phyloP scores from a whole-genome alignment of 2,888 invertebrate species.

The Cerceris rybyensis region DNA sequence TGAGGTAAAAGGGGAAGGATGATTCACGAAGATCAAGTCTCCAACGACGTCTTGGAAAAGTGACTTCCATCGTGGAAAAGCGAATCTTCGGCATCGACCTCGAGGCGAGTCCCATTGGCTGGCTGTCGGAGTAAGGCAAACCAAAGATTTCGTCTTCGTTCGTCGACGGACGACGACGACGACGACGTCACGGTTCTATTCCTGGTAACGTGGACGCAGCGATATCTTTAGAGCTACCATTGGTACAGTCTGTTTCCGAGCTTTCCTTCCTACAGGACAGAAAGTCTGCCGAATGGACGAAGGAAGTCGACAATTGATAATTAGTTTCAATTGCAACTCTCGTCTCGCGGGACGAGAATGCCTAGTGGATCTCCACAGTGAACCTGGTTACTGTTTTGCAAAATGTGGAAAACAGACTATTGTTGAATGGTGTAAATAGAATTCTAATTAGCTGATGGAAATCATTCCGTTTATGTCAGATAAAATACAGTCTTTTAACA shows the following conservation, averaged over 20 bases:
- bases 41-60: not conserved
- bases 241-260: slow-evolving; percentile 71
- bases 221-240: slow-evolving; percentile 78
- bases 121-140: slow-evolving; percentile 32
- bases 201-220: slow-evolving; percentile 75
- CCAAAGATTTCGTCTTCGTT: slow-evolving; percentile 53
- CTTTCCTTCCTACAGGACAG: slow-evolving; percentile 57
- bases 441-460: too few relatives aligned
- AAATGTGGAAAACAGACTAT: too few relatives aligned
- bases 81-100: slow-evolving; percentile 32
- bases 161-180: slow-evolving; percentile 70
- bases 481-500: too few relatives aligned
- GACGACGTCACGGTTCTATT: slow-evolving; percentile 78
- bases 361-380: not conserved
- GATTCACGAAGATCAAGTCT: not conserved
- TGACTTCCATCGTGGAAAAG: slow-evolving; percentile 15
- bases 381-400: too few relatives aligned
- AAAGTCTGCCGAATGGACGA: slow-evolving; percentile 31
- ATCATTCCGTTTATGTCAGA: too few relatives aligned
- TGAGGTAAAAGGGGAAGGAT: too few relatives aligned
- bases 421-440: too few relatives aligned
- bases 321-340: slow-evolving; percentile 21
- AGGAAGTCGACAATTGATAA: slow-evolving; percentile 32
- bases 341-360: not conserved
- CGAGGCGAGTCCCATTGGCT: slow-evolving; percentile 45